Evolutionary conservation across 1,140 invertebrate genomes (phyloP), one percentile per base, ranked within the genome.

Genomic region (Megalonaias nervosa): DNA sequence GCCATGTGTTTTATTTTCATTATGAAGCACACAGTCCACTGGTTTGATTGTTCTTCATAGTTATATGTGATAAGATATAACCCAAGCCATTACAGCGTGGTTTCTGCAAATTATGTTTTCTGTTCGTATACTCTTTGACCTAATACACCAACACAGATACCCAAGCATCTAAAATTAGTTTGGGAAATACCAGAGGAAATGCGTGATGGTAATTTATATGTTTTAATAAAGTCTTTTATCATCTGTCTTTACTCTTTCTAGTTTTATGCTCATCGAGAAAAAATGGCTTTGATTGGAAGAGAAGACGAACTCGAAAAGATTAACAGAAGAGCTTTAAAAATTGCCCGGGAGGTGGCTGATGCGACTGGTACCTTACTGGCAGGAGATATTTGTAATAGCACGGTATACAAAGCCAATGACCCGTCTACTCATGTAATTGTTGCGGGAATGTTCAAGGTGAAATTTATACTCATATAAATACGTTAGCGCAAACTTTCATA

Each of bases 241-340:
- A 48, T 48, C 38, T 48, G 38, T 48, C 38, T 80, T 71, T 68
- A 17, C 21, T 74, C 19, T 62, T 71, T 76, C 23, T 69, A 89
- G 88, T 90, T 89, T 74, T 89, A 86, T 77, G 89, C 74, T 4
- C 83, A 89, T 67, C 74, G 88, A 19, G 82, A 87, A 60, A 87
- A 86, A 60, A 74, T 89, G 15, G 73, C 72, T n/a, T 55, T 76
- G 4, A 80, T 85, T 23, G 89, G 88, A 14, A 75, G 86, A 31
- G 88, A 90, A 68, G 73, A 82, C 21, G 88, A 89, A 3, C 70
- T 88, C 0, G 89, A 89, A 71, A 80, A 75, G 64, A 57, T 89
- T 14, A 90, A 90, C 81, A 76, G 70, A 38, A 76, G 68, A 26
- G 87, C 89, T 16, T 68, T 90, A 38, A 75, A 80, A 19, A 82